phyloP scores from a whole-genome alignment of 2,113 vertebrate species.

The Chamaetylas fuelleborni region DNA sequence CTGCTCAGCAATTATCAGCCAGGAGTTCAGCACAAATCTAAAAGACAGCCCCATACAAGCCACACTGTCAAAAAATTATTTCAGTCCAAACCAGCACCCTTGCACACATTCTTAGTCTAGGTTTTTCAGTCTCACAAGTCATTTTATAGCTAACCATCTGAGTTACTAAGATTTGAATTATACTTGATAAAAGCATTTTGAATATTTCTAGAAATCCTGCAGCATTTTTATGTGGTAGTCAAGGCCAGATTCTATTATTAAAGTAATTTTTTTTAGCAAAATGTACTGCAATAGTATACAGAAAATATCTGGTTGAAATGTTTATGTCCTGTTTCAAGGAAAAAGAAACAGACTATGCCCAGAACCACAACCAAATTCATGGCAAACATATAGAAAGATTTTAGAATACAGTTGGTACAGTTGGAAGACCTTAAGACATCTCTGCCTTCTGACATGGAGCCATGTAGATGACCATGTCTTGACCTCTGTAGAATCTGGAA shows the following conservation, averaged over 20 bases:
- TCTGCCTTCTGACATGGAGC: neutral
- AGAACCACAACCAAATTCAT: neutral
- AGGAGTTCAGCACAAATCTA: neutral
- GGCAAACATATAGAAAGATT: neutral
- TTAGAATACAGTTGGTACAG: neutral
- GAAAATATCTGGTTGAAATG: neutral
- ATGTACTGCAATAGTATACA: fast-evolving
- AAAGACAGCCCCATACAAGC: neutral
- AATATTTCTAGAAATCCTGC: neutral
- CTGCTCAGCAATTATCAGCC: neutral
- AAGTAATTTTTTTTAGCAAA: neutral
- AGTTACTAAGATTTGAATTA: neutral
- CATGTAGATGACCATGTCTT: too few species aligned
- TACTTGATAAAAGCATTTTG: neutral
- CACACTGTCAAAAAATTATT: neutral
- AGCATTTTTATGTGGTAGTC: neutral
- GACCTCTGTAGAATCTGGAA: neutral
- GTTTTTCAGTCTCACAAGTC: neutral
- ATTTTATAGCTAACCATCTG: neutral
- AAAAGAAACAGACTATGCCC: neutral
- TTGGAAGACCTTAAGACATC: neutral
- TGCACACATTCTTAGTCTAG: neutral
- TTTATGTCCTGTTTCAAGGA: neutral
- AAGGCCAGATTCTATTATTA: neutral
- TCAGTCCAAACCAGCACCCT: neutral